Base-by-base conservation (phyloP, 2,113 vertebrate species). In the Mesocricetus auratus region DNA sequence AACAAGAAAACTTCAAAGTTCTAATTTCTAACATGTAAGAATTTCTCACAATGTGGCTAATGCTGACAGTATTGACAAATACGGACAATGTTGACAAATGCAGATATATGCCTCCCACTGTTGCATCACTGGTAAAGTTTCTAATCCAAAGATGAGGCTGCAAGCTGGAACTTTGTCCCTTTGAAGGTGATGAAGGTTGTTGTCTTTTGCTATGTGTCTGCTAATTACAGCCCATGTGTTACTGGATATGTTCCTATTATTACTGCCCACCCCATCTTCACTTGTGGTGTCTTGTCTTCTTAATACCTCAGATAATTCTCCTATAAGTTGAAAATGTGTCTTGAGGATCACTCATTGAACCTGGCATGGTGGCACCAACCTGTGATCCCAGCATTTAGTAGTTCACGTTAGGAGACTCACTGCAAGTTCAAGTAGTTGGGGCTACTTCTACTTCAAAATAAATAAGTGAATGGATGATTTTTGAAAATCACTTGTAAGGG, bases 231-330 rank as follows among this genome's bases (percentile, higher is more conserved):
- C 24, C 73, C n/a, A 29, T 73, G 47, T 8, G 7, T 74, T 86
- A 71, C 50, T 74, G 11, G 26, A 29, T 75, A 74, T 93, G 33
- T 97, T 96, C 89, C 77, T 79, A 1, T 92, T 71, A 75, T 81
- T 78, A 39, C 47, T 83, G 2, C 8, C 62, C 5, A 42, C 79
- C 10, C 13, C 39, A 42, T 13, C 75, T 94, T 74, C 16, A 50
- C 7, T 94, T 1, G 1, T 1, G 0, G 47, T 68, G 1, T 88
- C 85, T 78, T 77, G 36, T 85, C 79, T 97, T 89, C 83, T 87
- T 33, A 74, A 31, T 71, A 75, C n/a, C 50, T 95, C 94, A 60
- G 39, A 74, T 91, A 60, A 73, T 39, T 86, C 89, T 26, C 33
- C 58, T 83, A 3, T 75, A 7, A 68, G 42, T 36, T 85, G 12